phyloP scores from a whole-genome alignment of 1,140 invertebrate species.

The Ostrea edulis region DNA sequence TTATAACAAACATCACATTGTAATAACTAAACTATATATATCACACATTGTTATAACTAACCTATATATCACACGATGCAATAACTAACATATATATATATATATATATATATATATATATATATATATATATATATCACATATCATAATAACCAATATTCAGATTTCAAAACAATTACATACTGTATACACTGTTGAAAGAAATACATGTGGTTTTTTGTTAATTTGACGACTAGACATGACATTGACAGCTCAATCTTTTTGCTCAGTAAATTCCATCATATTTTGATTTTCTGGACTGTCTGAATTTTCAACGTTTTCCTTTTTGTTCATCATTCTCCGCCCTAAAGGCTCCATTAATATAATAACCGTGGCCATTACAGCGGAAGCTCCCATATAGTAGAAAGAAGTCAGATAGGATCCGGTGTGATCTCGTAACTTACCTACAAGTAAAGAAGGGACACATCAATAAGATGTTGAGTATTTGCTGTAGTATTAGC shows the following conservation, averaged over 20 bases:
- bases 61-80: no score
- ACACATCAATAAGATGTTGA: no score
- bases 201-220: background rate
- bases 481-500: no score
- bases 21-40: no score
- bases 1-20: no score
- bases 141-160: no score
- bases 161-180: no score
- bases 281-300: background rate
- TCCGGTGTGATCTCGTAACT: conserved; percentile 9
- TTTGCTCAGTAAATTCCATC: background rate
- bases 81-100: no score
- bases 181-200: background rate
- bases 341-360: conserved; percentile 17
- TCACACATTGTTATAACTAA: no score
- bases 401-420: conserved; percentile 39
- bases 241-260: background rate
- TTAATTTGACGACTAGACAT: background rate
- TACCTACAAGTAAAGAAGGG: background rate
- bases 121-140: no score
- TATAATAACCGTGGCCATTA: background rate
- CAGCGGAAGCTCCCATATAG: background rate
- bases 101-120: no score
- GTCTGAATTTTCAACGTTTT: background rate
- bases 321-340: background rate